Evolutionary conservation across 2,888 invertebrate species (phyloP).

Genomic region (Parapristionchus giblindavisi): DNA sequence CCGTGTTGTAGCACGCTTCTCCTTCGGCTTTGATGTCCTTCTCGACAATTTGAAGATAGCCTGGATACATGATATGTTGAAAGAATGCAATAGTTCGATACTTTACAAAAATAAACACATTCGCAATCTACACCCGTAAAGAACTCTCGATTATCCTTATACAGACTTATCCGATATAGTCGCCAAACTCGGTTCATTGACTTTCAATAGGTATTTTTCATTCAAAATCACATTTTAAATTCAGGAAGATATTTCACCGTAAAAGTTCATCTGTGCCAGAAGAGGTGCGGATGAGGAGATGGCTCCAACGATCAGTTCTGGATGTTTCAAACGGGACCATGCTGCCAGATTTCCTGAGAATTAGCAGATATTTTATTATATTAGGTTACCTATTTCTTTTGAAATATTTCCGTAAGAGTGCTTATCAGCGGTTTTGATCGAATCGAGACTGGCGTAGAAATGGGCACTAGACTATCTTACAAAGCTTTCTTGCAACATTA

Average conservation of each 20-base stretch:
- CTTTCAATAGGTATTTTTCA: no score
- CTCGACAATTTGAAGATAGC: constrained; percentile 31
- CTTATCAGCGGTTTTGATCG: no score
- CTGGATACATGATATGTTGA: no score
- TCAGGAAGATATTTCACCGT: background rate
- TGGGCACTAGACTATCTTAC: no score
- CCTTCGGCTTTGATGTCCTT: constrained; percentile 4
- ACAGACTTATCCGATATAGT: no score
- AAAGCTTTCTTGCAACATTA: no score
- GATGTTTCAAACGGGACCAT: constrained; percentile 17
- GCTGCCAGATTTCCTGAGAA: constrained; percentile 16
- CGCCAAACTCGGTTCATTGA: no score
- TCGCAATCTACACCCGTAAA: no score
- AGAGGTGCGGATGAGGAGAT: constrained; percentile 17
- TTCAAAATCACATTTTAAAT: background rate
- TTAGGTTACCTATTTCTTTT: background rate
- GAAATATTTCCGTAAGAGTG: background rate
- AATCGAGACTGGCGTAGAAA: no score
- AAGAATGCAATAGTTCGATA: no score
- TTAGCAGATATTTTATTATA: background rate
- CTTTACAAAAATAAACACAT: no score
- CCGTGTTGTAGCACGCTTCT: background rate
- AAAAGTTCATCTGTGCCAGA: constrained; percentile 26
- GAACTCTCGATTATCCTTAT: no score
- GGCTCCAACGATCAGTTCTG: constrained; percentile 23